Evolutionary conservation across 2,797 vertebrate species (phyloP).

Genomic region (Neomorphus geoffroyi): DNA sequence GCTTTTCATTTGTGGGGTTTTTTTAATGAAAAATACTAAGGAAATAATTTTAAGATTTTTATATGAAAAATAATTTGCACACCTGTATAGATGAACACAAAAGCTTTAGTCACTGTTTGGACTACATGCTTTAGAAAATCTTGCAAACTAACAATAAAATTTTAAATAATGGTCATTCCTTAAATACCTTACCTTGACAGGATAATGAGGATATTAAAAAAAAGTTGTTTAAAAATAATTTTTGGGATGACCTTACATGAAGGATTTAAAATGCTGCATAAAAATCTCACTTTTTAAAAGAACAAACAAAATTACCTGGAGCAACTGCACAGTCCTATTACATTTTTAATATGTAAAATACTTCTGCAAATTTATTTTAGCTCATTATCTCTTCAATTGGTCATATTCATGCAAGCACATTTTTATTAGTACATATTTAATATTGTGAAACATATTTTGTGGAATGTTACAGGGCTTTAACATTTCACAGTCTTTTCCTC

Average conservation of each 20-base stretch:
- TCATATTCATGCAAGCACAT: background rate
- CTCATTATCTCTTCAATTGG: conserved; percentile 44
- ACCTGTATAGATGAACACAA: background rate
- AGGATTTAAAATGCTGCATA: background rate
- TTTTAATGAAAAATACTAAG: background rate
- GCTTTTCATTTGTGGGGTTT: background rate
- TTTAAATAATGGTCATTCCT: background rate
- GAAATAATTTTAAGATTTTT: background rate
- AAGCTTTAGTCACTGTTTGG: background rate
- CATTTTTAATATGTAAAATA: conserved; percentile 58
- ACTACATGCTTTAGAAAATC: background rate
- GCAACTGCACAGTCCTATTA: background rate
- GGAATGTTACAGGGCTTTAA: background rate
- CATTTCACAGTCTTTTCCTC: background rate
- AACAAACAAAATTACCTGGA: conserved; percentile 33
- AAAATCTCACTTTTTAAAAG: conserved; percentile 26
- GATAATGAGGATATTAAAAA: background rate
- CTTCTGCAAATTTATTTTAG: conserved; percentile 28
- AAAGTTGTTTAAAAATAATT: background rate
- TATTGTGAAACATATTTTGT: conserved; percentile 1
- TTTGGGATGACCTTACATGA: background rate
- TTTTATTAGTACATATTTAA: conserved; percentile 10
- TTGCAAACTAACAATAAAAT: background rate
- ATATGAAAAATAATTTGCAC: background rate
- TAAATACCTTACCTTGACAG: background rate